Base-by-base conservation (phyloP, 2,113 vertebrate species). In the Noctilio leporinus region DNA sequence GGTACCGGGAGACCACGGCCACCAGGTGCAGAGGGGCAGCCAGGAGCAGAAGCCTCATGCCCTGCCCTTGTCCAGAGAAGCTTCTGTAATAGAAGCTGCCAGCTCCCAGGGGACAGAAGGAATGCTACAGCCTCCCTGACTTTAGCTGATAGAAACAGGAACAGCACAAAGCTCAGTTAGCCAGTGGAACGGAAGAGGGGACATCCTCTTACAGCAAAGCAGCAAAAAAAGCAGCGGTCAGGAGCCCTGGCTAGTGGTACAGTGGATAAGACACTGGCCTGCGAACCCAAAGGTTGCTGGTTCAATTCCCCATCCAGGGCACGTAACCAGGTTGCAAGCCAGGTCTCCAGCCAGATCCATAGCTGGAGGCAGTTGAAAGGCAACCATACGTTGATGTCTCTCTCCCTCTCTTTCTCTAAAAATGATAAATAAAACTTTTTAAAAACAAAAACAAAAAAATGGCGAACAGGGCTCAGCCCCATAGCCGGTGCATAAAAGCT, bases 401-500 rank as follows among this genome's bases (percentile, higher is more conserved):
- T n/a, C n/a, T n/a, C n/a, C n/a, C n/a, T n/a, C n/a, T n/a, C n/a
- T n/a, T n/a, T n/a, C n/a, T n/a, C n/a, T n/a, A n/a, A n/a, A n/a
- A n/a, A n/a, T n/a, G n/a, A n/a, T n/a, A n/a, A n/a, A n/a, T n/a
- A n/a, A n/a, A n/a, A n/a, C n/a, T n/a, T n/a, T n/a, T n/a, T n/a
- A n/a, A n/a, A n/a, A n/a, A n/a, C n/a, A n/a, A n/a, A n/a, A n/a
- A 65, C n/a, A 35, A 24, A 45, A 38, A 6, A 51, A 43, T 11
- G 30, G 24, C 38, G 7, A 17, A 14, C 1, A 24, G 2, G 45
- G 51, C 33, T 49, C 65, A 19, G 30, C 45, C 51, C 75, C 11
- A 0, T 2, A 17, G 49, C 51, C 1, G 9, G 19, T 0, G 17
- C 47, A 33, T 4, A 2, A 85, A 22, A 43, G 43, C 28, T 35